Conservation (phyloP, 2,113 vertebrate genomes). For the cattle (Bos taurus) region ARS-UCD2.0 NC_037344.1:22806001-22806500, state of each 20-base stretch:
- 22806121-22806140: neutral
- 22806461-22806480: neutral
- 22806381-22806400: neutral
- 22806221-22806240: neutral
- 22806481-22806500: neutral
- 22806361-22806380: neutral
- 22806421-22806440: neutral
- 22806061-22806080: neutral
- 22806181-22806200: neutral
- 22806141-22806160: neutral
- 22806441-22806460: neutral
- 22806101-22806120: neutral
- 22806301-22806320: neutral
- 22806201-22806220: neutral
- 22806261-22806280: neutral
- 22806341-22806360: neutral
- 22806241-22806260: neutral
- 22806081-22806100: neutral
- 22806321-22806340: neutral
- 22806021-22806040: neutral
- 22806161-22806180: neutral
- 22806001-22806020: neutral
- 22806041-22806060: neutral
- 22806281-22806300: neutral
- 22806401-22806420: neutral